phyloP scores from a whole-genome alignment of 1,140 invertebrate species.

The Ostrea edulis region DNA sequence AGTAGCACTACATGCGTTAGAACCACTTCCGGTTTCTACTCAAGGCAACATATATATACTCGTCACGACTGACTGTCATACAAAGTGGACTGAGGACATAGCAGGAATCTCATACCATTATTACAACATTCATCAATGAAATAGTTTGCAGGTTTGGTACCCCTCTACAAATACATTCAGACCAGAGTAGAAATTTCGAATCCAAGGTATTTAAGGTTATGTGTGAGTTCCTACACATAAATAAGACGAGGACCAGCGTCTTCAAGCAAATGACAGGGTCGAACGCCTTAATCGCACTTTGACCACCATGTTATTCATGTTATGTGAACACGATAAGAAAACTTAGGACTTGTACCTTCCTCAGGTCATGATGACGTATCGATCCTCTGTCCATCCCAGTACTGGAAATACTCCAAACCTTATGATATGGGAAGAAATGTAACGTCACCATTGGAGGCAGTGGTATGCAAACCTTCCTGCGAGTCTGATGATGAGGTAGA shows the following conservation, averaged over 20 bases:
- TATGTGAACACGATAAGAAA: constrained; percentile 38
- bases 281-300: constrained; percentile 72
- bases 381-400: constrained; percentile 49
- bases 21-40: no score
- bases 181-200: constrained; percentile 61
- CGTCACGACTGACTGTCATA: no score
- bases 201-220: constrained; percentile 52
- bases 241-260: constrained; percentile 53
- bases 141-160: constrained; percentile 57
- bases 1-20: no score
- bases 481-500: neutral
- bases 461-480: constrained; percentile 25
- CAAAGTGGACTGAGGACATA: no score
- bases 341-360: constrained; percentile 58
- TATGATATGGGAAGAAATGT: constrained; percentile 58
- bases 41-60: no score
- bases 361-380: constrained; percentile 53
- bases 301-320: constrained; percentile 65
- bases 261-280: constrained; percentile 60
- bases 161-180: constrained; percentile 47
- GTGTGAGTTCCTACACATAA: constrained; percentile 40
- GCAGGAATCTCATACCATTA: constrained; percentile 56
- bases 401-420: constrained; percentile 56
- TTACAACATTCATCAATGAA: constrained; percentile 44
- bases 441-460: constrained; percentile 44